Evolutionary conservation across 1,140 invertebrate species (phyloP), one percentile per base, ranked within the genome.

Genomic region (Microplitis demolitor): DNA sequence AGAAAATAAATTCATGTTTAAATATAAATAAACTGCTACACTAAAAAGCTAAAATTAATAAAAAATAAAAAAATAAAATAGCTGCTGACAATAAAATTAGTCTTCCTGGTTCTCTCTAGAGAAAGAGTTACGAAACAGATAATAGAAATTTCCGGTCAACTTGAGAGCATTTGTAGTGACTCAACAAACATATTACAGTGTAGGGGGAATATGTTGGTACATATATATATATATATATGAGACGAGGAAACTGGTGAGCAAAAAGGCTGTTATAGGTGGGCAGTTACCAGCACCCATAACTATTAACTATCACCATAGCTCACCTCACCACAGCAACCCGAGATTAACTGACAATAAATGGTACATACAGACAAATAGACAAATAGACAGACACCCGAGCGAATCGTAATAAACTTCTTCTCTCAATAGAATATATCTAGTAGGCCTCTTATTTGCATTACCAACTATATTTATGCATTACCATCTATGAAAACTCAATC

Each of bases 401-500:
- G 24, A 24, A 24, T 24, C 24, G 24, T 24, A 24, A 24, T 24
- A 24, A 24, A 24, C 24, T 2, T 24, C 24, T 2, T 24, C 24
- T 24, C 24, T 24, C 24, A 24, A 24, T 24, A 24, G 24, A 24
- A 24, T 24, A 24, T 24, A 24, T 24, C 24, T 24, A 24, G 24
- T 24, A 24, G 24, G 24, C 24, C 24, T 24, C 24, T 24, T 24
- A 60, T 60, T 60, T 31, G 56, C 56, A 54, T 54, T 54, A 54
- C 13, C n/a, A 54, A 54, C 51, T 54, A 11, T 54, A 54, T 58
- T 24, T 24, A 8, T 37, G 34, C 45, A 45, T 66, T 16, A 51
- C 63, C 37, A 66, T 37, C 31, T 50, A 66, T 66, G 33, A 31
- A 66, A 66, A 50, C 16, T 66, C 45, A 66, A 66, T 66, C 34